These are phyloP conservation scores for Conger conger DNA, from an alignment of 2,113 vertebrate species.

Conservation along the genomic window DNA sequence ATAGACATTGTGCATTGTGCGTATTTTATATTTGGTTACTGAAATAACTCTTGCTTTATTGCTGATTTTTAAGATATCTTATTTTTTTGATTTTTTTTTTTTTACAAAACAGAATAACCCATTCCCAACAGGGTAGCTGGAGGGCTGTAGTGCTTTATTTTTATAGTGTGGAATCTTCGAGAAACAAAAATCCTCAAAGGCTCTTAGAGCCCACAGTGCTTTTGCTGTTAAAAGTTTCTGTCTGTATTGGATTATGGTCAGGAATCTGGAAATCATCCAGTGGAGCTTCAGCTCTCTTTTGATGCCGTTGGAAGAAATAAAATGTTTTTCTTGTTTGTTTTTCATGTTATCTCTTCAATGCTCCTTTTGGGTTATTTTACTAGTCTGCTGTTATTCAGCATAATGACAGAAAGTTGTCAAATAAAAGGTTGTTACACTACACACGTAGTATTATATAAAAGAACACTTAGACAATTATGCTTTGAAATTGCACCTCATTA, in stretches of 20 bases:
- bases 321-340: neutral
- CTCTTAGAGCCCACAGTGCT: neutral
- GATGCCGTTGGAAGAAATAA: neutral
- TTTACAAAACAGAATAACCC: neutral
- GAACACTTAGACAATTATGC: no score
- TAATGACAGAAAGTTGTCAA: neutral
- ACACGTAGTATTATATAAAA: neutral
- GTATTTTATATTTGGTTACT: neutral
- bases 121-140: neutral
- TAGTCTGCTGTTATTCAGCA: neutral
- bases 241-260: neutral
- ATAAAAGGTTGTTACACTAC: neutral
- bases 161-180: neutral
- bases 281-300: neutral
- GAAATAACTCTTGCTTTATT: neutral
- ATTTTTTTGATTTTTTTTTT: no score
- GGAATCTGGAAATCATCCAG: neutral
- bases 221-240: neutral
- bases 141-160: neutral
- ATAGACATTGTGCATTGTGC: neutral
- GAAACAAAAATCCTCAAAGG: neutral
- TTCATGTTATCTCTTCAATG: neutral
- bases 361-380: neutral
- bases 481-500: no score
- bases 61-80: neutral